Conservation (phyloP, 1,140 invertebrate genomes). For the Pristionchus pacificus region DNA sequence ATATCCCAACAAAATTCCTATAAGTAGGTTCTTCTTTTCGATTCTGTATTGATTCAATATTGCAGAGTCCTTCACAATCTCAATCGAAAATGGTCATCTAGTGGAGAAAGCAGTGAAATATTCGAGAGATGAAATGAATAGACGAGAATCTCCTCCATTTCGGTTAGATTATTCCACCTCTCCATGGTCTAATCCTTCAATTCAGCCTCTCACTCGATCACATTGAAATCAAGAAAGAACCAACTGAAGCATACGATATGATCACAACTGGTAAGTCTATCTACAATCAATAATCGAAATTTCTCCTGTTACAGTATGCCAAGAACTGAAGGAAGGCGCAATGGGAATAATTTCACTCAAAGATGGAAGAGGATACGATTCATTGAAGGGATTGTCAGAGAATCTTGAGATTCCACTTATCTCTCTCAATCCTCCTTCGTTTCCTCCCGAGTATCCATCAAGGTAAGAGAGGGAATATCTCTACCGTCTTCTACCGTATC, state of each 20-base stretch:
- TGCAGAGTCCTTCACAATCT: background rate
- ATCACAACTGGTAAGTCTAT: slow-evolving; percentile 1
- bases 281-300: background rate
- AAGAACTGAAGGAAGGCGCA: slow-evolving; percentile 31
- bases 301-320: slow-evolving; percentile 14
- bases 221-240: slow-evolving; percentile 16
- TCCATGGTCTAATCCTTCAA: background rate
- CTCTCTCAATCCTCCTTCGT: slow-evolving; percentile 13
- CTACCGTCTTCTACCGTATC: slow-evolving; percentile 4
- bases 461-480: slow-evolving; percentile 34
- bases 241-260: slow-evolving; percentile 23
- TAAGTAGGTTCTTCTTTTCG: background rate
- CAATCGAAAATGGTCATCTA: background rate
- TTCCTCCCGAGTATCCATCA: slow-evolving; percentile 16
- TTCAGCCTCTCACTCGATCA: slow-evolving; percentile 30
- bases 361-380: slow-evolving; percentile 23
- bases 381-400: slow-evolving; percentile 21
- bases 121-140: background rate
- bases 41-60: background rate
- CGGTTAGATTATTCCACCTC: background rate
- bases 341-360: slow-evolving; percentile 26
- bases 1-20: background rate
- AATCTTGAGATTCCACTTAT: slow-evolving; percentile 26
- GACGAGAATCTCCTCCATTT: background rate
- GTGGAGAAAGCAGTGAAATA: background rate